phyloP scores from a whole-genome alignment of 53 echinoderm and acorn worm species.

The Temnopleurus reevesii region DNA sequence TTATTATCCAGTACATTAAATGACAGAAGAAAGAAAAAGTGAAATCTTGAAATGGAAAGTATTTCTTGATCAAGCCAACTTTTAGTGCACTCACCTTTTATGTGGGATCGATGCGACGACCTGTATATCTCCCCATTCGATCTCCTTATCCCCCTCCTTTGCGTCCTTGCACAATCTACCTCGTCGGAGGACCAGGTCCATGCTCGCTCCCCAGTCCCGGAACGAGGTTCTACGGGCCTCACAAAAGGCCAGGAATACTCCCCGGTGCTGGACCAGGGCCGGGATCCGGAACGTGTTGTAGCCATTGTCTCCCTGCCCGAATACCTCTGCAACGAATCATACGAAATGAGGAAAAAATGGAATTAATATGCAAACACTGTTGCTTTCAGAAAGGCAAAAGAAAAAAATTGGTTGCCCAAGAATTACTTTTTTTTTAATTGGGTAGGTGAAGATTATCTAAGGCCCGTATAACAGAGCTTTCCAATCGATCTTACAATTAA shows the following conservation, averaged over 20 bases:
- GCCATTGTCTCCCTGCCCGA: constrained; percentile 56
- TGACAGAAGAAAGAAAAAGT: not conserved
- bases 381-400: too few species aligned
- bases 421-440: too few species aligned
- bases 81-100: constrained; percentile 84
- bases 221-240: constrained; percentile 81
- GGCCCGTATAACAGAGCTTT: too few species aligned
- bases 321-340: constrained; percentile 37
- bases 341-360: not conserved
- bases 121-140: constrained; percentile 79
- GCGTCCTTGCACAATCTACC: constrained; percentile 53
- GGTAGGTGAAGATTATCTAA: too few species aligned
- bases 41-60: not conserved
- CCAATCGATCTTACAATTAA: too few species aligned
- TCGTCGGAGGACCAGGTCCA: constrained; percentile 84
- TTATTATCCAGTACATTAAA: too few species aligned
- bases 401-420: too few species aligned
- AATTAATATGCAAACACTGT: not conserved
- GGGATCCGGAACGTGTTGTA: constrained; percentile 79
- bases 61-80: not conserved
- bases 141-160: constrained; percentile 58
- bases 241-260: constrained; percentile 88
- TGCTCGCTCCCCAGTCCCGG: constrained; percentile 75
- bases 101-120: constrained; percentile 74
- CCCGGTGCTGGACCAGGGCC: constrained; percentile 80